phyloP scores from a whole-genome alignment of 2,113 vertebrate genomes.

The Misgurnus mizolepis region DNA sequence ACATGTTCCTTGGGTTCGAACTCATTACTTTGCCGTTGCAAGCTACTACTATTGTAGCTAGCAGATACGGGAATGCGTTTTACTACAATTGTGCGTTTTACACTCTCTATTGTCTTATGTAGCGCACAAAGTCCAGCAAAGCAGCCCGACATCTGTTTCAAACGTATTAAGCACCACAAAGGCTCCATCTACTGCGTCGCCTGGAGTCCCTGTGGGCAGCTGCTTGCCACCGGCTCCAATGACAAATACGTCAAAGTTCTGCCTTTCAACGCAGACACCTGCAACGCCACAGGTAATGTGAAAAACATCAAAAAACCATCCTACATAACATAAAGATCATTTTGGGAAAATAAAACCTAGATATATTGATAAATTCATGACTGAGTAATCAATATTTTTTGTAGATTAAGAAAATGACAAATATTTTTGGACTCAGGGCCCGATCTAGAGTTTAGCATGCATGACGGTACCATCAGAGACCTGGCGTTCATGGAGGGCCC shows the following conservation, averaged over 20 bases:
- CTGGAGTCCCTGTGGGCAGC: conserved; percentile 95
- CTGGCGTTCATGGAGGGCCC: conserved; percentile 99
- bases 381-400: too few species aligned
- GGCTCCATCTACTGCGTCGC: conserved; percentile 98
- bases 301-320: too few species aligned
- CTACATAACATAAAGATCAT: too few species aligned
- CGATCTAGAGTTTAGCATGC: conserved; percentile 96
- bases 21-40: too few species aligned
- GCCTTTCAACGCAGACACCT: conserved; percentile 92
- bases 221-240: conserved; percentile 95
- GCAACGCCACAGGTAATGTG: conserved; percentile 88
- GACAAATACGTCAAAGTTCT: conserved; percentile 98
- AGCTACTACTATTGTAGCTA: too few species aligned
- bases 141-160: conserved; percentile 89
- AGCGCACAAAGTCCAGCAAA: conserved; percentile 78
- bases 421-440: conserved; percentile 76
- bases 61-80: not conserved
- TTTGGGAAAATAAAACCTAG: too few species aligned
- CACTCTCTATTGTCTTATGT: conserved; percentile 20
- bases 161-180: conserved; percentile 98
- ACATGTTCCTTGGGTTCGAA: too few species aligned
- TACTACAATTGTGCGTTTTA: not conserved
- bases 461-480: conserved; percentile 97
- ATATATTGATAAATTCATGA: too few species aligned
- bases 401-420: not conserved